Conservation (phyloP, 2,113 vertebrate genomes). For the Heloderma charlesbogerti region DNA sequence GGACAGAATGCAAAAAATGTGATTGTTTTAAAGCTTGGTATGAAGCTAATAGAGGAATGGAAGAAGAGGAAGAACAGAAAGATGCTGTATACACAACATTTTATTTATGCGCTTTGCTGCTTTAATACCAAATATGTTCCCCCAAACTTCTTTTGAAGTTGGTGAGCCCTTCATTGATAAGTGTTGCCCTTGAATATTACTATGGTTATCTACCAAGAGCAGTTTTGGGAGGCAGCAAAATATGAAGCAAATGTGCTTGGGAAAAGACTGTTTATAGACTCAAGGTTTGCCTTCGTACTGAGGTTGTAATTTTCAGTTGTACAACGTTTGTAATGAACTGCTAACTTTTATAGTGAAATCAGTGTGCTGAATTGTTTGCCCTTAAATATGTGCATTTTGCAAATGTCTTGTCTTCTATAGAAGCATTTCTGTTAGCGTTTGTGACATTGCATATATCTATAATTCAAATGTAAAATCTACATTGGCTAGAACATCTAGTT, state of each 20-base stretch:
- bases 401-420: neutral
- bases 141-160: neutral
- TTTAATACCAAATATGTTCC: neutral
- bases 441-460: neutral
- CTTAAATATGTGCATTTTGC: neutral
- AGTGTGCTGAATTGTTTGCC: neutral
- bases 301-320: neutral
- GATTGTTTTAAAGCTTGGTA: no score
- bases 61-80: neutral
- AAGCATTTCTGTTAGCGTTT: neutral
- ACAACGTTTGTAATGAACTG: neutral
- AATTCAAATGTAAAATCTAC: neutral
- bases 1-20: no score
- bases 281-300: neutral
- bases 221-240: neutral
- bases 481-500: neutral
- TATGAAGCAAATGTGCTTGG: neutral
- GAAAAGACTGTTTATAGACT: neutral
- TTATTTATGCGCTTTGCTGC: neutral
- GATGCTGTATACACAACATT: neutral
- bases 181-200: neutral
- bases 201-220: neutral
- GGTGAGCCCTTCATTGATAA: neutral
- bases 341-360: neutral
- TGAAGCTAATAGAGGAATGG: neutral